Percentiles rank a stretch among this genome's conserved stretches.
Evolutionary conservation across 2,113 vertebrate genomes (phyloP).

Genomic region (Panurus biarmicus): DNA sequence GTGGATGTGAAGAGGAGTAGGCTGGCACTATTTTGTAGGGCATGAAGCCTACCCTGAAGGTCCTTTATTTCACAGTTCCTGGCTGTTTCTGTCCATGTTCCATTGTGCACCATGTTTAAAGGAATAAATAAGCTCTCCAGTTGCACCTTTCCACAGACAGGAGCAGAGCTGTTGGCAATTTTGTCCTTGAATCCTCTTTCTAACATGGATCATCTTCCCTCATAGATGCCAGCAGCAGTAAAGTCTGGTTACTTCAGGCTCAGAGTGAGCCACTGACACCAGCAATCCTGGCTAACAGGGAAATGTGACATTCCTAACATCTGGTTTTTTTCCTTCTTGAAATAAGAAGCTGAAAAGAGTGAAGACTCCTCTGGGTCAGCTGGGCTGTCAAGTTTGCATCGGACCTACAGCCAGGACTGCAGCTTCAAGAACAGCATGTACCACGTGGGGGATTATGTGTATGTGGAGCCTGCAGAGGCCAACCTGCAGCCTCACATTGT

Average conservation of each 20-base stretch:
- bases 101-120: not conserved
- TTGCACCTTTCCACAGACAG: not conserved
- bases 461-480: constrained; percentile 91
- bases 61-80: not conserved
- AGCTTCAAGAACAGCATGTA: constrained; percentile 99
- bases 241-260: not conserved
- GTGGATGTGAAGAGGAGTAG: not conserved
- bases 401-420: constrained; percentile 97
- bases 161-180: not conserved
- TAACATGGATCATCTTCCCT: not conserved
- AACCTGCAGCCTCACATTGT: constrained; percentile 95
- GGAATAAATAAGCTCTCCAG: not conserved
- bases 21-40: not conserved
- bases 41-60: not conserved
- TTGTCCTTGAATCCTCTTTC: not conserved
- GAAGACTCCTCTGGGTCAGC: constrained; percentile 83
- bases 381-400: constrained; percentile 83
- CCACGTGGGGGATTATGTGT: constrained; percentile 95
- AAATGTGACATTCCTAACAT: not conserved
- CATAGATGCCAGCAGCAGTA: not conserved
- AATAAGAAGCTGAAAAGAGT: constrained; percentile 92
- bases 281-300: accelerated
- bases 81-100: not conserved
- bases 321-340: not conserved
- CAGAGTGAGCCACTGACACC: not conserved